These are phyloP conservation scores for Nannospalax galili DNA, from an alignment of 2,113 vertebrate genomes.

Conservation along the genomic window DNA sequence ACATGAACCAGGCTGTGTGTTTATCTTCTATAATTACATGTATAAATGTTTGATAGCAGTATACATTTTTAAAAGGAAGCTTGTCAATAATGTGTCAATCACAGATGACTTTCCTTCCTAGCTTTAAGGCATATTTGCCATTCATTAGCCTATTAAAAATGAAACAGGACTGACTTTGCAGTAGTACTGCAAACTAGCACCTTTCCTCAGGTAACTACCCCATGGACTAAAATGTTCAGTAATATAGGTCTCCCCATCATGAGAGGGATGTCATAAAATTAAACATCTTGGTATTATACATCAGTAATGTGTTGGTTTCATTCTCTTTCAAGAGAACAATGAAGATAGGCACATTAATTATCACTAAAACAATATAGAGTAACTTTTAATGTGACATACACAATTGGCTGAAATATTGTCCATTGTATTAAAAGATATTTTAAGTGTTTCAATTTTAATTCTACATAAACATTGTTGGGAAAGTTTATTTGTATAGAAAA, in stretches of 20 bases:
- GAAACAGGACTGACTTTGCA: neutral
- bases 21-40: constrained; percentile 77
- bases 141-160: constrained; percentile 18
- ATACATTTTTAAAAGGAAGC: constrained; percentile 81
- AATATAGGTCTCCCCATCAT: neutral
- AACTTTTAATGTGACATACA: neutral
- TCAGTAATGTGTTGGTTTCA: neutral
- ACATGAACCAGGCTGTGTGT: constrained; percentile 67
- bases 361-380: neutral
- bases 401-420: neutral
- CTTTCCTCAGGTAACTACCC: neutral
- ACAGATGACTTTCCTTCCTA: constrained; percentile 59
- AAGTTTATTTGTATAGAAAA: neutral
- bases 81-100: constrained; percentile 76
- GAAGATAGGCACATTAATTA: neutral
- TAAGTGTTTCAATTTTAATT: neutral
- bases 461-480: neutral
- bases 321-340: neutral
- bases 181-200: neutral
- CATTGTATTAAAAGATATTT: neutral
- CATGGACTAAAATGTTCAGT: neutral
- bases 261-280: neutral
- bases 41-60: constrained; percentile 81
- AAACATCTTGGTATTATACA: neutral
- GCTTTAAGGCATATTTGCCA: constrained; percentile 52